Evolutionary conservation across 2,113 vertebrate genomes (phyloP), one percentile per base, ranked within the genome.

Genomic region (Corythornis cristatus): DNA sequence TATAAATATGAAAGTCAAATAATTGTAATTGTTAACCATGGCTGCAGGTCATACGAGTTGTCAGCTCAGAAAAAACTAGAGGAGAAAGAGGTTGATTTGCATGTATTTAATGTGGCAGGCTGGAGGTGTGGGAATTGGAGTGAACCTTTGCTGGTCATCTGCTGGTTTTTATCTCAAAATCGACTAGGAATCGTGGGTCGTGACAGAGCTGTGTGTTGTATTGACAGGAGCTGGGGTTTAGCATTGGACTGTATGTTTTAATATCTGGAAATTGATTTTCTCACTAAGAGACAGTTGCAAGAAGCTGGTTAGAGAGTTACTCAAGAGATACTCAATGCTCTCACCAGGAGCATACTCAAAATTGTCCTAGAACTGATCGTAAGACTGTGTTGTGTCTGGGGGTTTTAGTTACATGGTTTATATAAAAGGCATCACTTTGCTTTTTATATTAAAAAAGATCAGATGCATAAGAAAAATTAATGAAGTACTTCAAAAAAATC

Each of bases 1-100:
- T 96, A 93, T 89, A 95, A 96, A 95, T 96, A 93, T 88, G 93
- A 95, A 96, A 96, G 79, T 96, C 87, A 95, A 95, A 95, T 96
- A 96, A 95, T 96, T 94, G 91, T 95, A 88, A 90, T 95, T 51
- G 15, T 95, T 96, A 96, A 95, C 96, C 91, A 83, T 95, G 89
- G 93, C 95, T 96, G 95, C 89, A 83, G 93, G 95, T 96, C 94
- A 89, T 95, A 62, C 16, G 91, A 93, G 91, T 95, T 95, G 94
- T 95, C 94, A 93, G 64, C 85, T 94, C 75, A 93, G 78, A 94
- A 96, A 95, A 86, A 91, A 79, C 51, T 88, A 74, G 78, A 88
- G 72, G 94, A 96, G 64, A 77, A 91, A 2, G 51, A 85, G 43
- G 87, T 80, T 95, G 64, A 96, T 96, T 96, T 95, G 89, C 93